Base-by-base conservation (phyloP, 2,888 invertebrate species). In the Drosophila ustulata region DNA sequence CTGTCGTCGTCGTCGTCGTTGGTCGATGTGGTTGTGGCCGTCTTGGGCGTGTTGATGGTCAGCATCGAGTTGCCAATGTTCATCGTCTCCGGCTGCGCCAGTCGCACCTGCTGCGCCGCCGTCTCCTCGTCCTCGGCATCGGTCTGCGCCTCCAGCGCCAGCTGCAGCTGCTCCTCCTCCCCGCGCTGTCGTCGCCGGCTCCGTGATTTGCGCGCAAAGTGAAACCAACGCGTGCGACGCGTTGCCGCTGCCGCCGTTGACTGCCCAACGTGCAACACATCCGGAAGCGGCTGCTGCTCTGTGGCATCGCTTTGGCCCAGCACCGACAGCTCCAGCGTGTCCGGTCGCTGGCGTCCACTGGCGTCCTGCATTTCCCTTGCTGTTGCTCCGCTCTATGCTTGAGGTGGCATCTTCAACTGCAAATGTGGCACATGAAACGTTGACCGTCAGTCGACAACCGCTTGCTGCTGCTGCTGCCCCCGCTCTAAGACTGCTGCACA, bases 291-390 rank as follows among this genome's bases (percentile, higher is more conserved):
- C 30, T 25, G 11, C 13, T 46, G 3, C 37, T 4, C 9, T 32
- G 32, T 8, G 34, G 4, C 4, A 5, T 8, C 59, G 91, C 11
- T 55, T 56, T 75, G 92, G 89, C 75, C 93, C 73, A 94, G 93
- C 81, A 94, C 93, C 86, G 93, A 93, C 90, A 94, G 86, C 90
- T 94, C 94, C 89, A 93, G 80, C 58, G 90, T 89, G 75, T 92
- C 92, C 63, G 91, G 91, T 63, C 91, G 88, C 71, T 84, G 80
- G 26, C 77, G 82, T 32, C 63, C 30, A 18, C 63, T 53, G 41
- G 62, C 57, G 71, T 87, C 87, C 71, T 86, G 83, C 91, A 91
- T 91, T 71, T 41, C 57, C 26, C 5, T 11, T n/a, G 34, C 43
- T 30, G 25, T 37, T 39, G 9, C 4, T 8, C 18, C 39, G 23